Evolutionary conservation across 2,113 vertebrate species (phyloP), one percentile per base, ranked within the genome.

Genomic region (Zingel zingel): DNA sequence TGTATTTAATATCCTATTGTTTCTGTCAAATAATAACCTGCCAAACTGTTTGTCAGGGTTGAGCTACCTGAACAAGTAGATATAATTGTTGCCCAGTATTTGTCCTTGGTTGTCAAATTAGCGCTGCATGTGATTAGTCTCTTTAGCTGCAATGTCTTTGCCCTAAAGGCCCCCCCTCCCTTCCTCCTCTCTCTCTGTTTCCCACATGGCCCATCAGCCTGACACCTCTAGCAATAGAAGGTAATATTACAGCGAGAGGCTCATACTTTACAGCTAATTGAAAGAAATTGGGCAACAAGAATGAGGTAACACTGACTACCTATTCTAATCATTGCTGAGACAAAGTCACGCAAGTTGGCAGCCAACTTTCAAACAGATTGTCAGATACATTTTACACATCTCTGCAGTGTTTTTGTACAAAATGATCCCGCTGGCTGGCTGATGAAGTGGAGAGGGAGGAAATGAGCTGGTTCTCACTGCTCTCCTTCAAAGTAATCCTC

Each of bases 51-150:
- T 74, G 81, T 85, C 74, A 25, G 69, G 74, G 18, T 18, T 79
- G 82, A 81, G 54, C 74, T 61, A 73, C 57, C 74, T 81, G 68
- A 71, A 53, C 83, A 75, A 85, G 76, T 74, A 76, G 74, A 70
- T 69, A 30, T 84, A 75, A 88, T 88, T 79, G 57, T 59, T 77
- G 72, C 57, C 47, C 33, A 61, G 62, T 71, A 10, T 88, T 85
- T 79, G 83, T 83, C 82, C 79, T 86, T 79, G 69, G 23, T 77
- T 86, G 79, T 74, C 75, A 80, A 82, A 79, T 83, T 83, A 79
- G 69, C 47, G 1, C 57, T 57, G 70, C 36, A 11, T 79, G 81
- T 75, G 65, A 89, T 86, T 74, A 74, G 77, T 78, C 23, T 80
- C 56, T 73, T 54, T 61, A 67, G 71, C 79, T 71, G 47, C 59